Conservation (phyloP, 2,797 vertebrate species). For the Sarcophilus harrisii region DNA sequence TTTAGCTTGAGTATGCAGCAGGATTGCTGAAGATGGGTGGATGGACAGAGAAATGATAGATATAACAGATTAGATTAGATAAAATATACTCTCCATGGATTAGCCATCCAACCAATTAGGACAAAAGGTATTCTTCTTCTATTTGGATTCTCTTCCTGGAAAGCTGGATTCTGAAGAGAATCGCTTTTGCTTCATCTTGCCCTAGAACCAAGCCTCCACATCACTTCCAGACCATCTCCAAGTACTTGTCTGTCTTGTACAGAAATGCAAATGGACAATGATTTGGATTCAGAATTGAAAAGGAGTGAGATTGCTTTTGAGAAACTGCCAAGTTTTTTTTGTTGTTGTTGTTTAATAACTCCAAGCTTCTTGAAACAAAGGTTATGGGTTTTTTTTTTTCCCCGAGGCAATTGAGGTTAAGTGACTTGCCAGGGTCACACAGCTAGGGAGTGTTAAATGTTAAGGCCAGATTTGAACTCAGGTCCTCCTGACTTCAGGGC, state of each 20-base stretch:
- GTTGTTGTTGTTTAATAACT: background rate
- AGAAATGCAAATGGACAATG: background rate
- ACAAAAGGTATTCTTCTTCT: no score
- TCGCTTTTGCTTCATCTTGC: background rate
- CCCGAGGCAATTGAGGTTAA: no score
- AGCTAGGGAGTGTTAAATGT: no score
- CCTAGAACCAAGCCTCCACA: background rate
- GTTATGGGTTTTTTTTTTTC: no score
- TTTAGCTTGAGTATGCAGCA: background rate
- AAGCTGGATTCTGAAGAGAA: background rate
- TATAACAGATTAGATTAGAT: background rate
- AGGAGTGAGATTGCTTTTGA: background rate
- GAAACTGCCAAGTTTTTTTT: background rate
- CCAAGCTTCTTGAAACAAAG: background rate
- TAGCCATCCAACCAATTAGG: no score
- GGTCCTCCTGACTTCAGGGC: no score
- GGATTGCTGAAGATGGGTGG: background rate
- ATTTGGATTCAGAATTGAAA: background rate
- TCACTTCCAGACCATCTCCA: background rate
- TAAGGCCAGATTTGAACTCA: no score
- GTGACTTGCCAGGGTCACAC: no score
- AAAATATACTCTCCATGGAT: background rate
- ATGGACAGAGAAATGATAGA: no score
- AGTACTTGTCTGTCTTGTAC: background rate
- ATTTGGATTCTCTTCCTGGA: background rate